Evolutionary conservation across 2,888 invertebrate genomes (phyloP), one percentile per base, ranked within the genome.

Genomic region (Drosophila cyrtoloma): DNA sequence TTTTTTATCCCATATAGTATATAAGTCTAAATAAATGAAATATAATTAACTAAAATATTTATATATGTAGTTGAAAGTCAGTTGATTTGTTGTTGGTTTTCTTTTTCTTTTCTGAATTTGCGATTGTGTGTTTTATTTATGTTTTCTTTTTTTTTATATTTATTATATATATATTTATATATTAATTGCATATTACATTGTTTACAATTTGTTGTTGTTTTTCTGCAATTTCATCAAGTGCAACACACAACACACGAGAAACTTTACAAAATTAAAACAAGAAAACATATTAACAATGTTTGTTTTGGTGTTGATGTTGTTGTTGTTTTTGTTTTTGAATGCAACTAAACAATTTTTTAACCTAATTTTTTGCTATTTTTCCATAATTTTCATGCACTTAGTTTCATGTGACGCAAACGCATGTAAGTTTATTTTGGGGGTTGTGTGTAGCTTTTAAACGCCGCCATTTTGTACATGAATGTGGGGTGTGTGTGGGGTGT

Each of bases 381-480:
- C 65, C 55, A 80, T 79, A 82, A 78, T 74, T 76, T 61, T 70
- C 75, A 73, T 70, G 69, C 69, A 73, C 58, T 72, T 73, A 53
- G 59, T 66, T 65, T 60, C 67, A 30, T 58, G 50, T 50, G 47
- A 74, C 82, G 82, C 85, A 89, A 85, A 85, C 87, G 85, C 90
- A 89, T 85, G 85, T 80, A 89, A 81, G 32, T 66, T 47, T 47
- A 26, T 47, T 47, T 16, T 7, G 16, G 14, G 7, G 39, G 30
- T 60, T 69, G 57, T 58, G 14, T 22, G 69, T 59, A 51, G 72
- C 84, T 89, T 86, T 90, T 84, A 26, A 84, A 89, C 89, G 84
- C 55, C 71, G 77, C 83, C 87, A 78, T 86, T 82, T 86, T 78
- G 61, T 77, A 56, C 35, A 66, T 81, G 64, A 66, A 58, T 70